These are phyloP conservation scores for Aproaerema taeniolella DNA, from an alignment of 2,888 invertebrate species.

Conservation along the genomic window DNA sequence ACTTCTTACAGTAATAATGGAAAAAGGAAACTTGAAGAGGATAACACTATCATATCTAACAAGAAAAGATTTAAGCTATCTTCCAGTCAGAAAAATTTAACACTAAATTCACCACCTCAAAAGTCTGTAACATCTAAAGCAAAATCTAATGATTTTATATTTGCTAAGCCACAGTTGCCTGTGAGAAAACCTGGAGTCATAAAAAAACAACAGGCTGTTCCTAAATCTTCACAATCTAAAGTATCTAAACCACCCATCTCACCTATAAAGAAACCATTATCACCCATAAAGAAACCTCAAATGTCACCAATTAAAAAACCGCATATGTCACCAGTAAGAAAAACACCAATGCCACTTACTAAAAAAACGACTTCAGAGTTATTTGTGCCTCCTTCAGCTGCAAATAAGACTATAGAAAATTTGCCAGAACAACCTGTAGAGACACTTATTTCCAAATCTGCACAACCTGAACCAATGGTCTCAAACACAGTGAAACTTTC, in stretches of 20 bases:
- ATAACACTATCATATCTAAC: constrained; percentile 21
- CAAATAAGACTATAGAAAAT: too few species aligned
- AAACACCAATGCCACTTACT: not conserved
- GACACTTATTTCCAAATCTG: constrained; percentile 11
- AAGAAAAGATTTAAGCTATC: constrained; percentile 34
- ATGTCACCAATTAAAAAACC: too few species aligned
- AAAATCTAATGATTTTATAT: constrained; percentile 37
- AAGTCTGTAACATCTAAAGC: constrained; percentile 18
- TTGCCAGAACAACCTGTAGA: not conserved
- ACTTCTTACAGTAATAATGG: constrained; percentile 11
- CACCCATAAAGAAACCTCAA: too few species aligned
- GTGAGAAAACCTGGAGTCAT: constrained; percentile 30
- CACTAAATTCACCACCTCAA: constrained; percentile 15
- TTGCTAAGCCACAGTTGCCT: constrained; percentile 46
- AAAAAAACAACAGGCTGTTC: constrained; percentile 19
- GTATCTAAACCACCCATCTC: too few species aligned
- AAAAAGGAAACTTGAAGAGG: constrained; percentile 31
- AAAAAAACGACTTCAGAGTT: not conserved
- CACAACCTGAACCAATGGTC: constrained; percentile 39
- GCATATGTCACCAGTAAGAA: too few species aligned
- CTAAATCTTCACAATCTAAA: not conserved
- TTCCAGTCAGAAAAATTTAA: constrained; percentile 19
- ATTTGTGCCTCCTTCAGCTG: too few species aligned
- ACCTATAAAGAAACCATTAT: too few species aligned
- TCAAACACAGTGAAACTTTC: constrained; percentile 18